Evolutionary conservation across 2,113 vertebrate genomes (phyloP), one percentile per base, ranked within the genome.

Genomic region (Corythaixoides concolor): DNA sequence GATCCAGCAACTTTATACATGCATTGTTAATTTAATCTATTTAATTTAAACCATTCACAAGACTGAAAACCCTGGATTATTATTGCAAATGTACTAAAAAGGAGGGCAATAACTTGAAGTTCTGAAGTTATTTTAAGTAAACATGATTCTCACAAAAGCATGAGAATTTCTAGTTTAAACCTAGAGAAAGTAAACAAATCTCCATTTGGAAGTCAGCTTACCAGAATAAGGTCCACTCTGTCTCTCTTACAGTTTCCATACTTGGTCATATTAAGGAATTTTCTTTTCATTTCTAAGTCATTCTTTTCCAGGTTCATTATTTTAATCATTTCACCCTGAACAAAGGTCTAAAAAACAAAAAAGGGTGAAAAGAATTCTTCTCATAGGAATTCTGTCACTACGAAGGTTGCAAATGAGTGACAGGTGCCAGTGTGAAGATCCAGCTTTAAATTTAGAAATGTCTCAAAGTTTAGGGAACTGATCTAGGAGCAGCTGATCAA

Each of bases 221-320:
- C 98, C 97, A 98, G 97, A 41, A 98, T 97, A 41, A 96, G 91
- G 93, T 98, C 98, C 95, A 98, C 97, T 95, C 85, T 96, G 95
- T 98, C 98, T 81, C 98, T 96, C 92, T 97, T 97, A 79, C 85
- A 86, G 69, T 96, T 97, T 88, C 97, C 95, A 82, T 96, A 98
- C 91, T 98, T 98, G 81, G 96, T 97, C 95, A 98, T 94, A 41
- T 84, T 98, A 85, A 96, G 95, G 55, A 98, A 30, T 84, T 97
- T 97, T 83, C 96, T 95, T 87, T 92, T 97, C 80, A 94, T 97
- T 93, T 97, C 95, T 52, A 97, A 95, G 87, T 98, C 97, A 43
- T 92, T 98, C 73, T 84, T 95, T 89, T 97, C 97, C 96, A 98
- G 88, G 88, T 98, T 97, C 87, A 98, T 97, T 75, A 95, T 86